Evolutionary conservation across 2,113 vertebrate species (phyloP).

Genomic region (Dasyornis broadbenti): DNA sequence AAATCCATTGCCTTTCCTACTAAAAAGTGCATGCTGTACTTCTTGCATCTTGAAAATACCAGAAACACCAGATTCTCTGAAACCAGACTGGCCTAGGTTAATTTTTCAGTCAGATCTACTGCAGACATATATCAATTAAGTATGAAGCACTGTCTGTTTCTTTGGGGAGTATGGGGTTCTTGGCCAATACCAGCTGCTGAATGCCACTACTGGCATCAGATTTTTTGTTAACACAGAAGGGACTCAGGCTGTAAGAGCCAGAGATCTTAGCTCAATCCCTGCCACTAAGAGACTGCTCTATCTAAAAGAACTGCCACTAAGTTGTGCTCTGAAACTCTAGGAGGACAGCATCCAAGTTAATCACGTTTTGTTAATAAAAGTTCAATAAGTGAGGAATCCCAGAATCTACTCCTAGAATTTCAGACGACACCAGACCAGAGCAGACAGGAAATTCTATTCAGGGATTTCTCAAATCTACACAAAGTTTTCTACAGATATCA

Average conservation of each 20-base stretch:
- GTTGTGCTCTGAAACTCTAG: background rate
- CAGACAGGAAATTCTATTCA: background rate
- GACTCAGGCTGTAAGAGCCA: background rate
- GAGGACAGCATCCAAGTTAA: background rate
- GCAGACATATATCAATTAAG: background rate
- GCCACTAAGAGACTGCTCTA: background rate
- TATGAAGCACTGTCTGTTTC: background rate
- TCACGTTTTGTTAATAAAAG: background rate
- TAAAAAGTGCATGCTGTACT: background rate
- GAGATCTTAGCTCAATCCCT: background rate
- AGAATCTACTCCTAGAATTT: background rate
- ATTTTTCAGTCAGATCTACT: background rate
- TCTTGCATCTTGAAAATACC: background rate
- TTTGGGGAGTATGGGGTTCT: background rate
- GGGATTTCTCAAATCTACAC: background rate
- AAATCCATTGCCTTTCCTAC: background rate
- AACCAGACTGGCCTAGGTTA: background rate
- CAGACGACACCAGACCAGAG: background rate
- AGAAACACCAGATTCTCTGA: background rate
- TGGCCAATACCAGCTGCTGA: background rate
- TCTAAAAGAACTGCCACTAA: background rate
- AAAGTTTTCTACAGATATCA: background rate
- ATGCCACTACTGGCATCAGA: background rate
- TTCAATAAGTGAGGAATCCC: background rate
- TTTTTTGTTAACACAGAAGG: rapidly evolving